Percentiles rank a stretch among this genome's conserved stretches.
These are phyloP conservation scores for Sebastolobus alascanus DNA, from an alignment of 2,797 vertebrate genomes.

Conservation along the genomic window DNA sequence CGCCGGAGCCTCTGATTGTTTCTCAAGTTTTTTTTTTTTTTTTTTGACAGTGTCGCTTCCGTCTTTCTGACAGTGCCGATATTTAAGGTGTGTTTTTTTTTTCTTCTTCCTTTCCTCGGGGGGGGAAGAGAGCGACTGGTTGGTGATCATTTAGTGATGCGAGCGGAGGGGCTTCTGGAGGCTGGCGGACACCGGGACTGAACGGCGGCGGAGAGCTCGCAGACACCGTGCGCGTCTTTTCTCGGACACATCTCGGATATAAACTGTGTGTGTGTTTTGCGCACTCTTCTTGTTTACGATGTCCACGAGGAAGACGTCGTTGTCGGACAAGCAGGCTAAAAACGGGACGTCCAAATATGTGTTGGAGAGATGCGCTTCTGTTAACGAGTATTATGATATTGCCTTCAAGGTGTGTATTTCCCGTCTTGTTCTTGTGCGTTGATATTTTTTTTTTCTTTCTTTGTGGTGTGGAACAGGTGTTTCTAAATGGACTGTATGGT, in stretches of 20 bases:
- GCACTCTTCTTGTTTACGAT: constrained; percentile 67
- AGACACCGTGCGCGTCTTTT: constrained; percentile 59
- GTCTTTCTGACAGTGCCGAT: constrained; percentile 1
- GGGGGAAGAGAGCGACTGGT: constrained; percentile 9
- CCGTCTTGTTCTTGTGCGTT: constrained; percentile 25
- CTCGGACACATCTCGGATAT: constrained; percentile 64
- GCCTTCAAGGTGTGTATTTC: constrained; percentile 87
- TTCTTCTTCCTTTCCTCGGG: neutral
- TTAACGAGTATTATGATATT: constrained; percentile 88
- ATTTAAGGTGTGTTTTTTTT: constrained; percentile 26
- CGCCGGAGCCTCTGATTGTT: constrained; percentile 18
- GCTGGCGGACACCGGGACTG: constrained; percentile 69
- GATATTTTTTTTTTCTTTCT: neutral
- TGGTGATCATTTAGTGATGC: constrained; percentile 58
- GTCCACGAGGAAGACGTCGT: constrained; percentile 81
- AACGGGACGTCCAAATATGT: constrained; percentile 87
- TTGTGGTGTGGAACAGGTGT: constrained; percentile 47
- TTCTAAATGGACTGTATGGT: neutral
- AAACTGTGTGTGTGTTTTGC: constrained; percentile 3
- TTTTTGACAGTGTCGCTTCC: constrained; percentile 18
- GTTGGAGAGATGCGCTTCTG: constrained; percentile 86
- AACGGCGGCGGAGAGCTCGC: constrained; percentile 56
- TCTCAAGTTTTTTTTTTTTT: constrained; percentile 48
- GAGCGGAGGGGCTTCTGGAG: constrained; percentile 60
- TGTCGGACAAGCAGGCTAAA: constrained; percentile 82